Evolutionary conservation across 2,888 invertebrate genomes (phyloP).

Genomic region (Luperina testacea): DNA sequence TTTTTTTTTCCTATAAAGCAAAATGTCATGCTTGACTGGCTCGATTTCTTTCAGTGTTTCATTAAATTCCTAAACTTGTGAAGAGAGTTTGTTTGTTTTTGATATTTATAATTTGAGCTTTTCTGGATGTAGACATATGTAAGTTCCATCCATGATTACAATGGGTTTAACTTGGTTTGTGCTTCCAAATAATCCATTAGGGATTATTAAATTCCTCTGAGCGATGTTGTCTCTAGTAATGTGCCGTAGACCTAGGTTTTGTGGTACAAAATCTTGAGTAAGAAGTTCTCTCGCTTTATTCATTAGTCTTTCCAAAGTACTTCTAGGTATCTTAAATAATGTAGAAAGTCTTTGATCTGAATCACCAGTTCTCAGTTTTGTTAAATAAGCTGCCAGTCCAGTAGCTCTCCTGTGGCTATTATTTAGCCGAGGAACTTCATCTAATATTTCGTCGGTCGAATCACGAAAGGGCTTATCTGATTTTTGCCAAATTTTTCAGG

Average conservation of each 20-base stretch:
- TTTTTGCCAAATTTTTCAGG: too few relatives aligned
- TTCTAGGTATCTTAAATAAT: background rate
- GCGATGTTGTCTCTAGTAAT: slow-evolving; percentile 5
- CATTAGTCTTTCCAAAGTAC: background rate
- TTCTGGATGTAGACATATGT: slow-evolving; percentile 25
- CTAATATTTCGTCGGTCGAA: too few relatives aligned
- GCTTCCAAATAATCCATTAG: slow-evolving; percentile 4
- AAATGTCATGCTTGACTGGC: too few relatives aligned
- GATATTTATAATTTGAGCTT: slow-evolving; percentile 16
- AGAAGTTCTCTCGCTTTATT: background rate
- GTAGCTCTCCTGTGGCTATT: too few relatives aligned
- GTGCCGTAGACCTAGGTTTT: background rate
- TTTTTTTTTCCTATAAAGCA: too few relatives aligned
- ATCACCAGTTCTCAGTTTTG: slow-evolving; percentile 29
- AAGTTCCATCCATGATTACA: slow-evolving; percentile 29
- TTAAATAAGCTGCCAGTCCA: too few relatives aligned
- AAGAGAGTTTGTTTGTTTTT: slow-evolving; percentile 12
- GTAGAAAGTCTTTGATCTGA: background rate
- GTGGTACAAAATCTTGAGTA: slow-evolving; percentile 6
- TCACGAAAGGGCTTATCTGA: too few relatives aligned
- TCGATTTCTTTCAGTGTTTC: too few relatives aligned
- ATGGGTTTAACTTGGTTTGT: slow-evolving; percentile 2
- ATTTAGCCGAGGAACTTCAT: too few relatives aligned
- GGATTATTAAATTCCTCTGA: slow-evolving; percentile 5
- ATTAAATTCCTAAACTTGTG: slow-evolving; percentile 24